Evolutionary conservation across 2,797 vertebrate species (phyloP).

Genomic region (Luscinia luscinia): DNA sequence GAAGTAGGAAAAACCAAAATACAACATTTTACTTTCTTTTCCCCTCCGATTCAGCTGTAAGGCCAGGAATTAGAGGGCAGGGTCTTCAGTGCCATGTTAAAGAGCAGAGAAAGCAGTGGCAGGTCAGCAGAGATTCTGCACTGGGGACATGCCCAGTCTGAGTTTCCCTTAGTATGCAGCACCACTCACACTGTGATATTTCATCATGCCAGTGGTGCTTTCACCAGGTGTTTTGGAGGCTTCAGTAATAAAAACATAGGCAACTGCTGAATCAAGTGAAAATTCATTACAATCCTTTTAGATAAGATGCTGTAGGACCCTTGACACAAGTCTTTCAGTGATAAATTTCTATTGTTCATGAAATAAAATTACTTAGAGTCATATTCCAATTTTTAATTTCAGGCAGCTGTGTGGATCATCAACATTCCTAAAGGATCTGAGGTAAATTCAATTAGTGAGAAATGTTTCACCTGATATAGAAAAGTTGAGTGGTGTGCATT

Average conservation of each 20-base stretch:
- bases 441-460: slow-evolving; percentile 56
- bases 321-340: slow-evolving; percentile 14
- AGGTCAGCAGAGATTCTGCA: neutral
- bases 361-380: slow-evolving; percentile 56
- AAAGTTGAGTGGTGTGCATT: slow-evolving; percentile 50
- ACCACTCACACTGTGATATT: neutral
- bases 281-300: slow-evolving; percentile 56
- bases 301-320: slow-evolving; percentile 30
- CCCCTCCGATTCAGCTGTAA: neutral
- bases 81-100: neutral
- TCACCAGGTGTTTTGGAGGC: neutral
- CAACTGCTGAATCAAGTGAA: slow-evolving; percentile 51
- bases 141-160: neutral
- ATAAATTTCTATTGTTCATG: slow-evolving; percentile 35
- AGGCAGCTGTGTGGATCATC: slow-evolving; percentile 46
- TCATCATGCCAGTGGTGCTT: neutral
- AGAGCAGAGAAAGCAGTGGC: neutral
- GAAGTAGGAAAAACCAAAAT: neutral
- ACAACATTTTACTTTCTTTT: neutral
- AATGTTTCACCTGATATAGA: slow-evolving; percentile 40
- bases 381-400: slow-evolving; percentile 56
- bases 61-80: neutral
- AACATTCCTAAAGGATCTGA: slow-evolving; percentile 58
- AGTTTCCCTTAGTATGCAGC: neutral
- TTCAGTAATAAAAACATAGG: slow-evolving; percentile 23